Percentiles rank a stretch among this genome's conserved stretches.
Conservation (phyloP, 2,113 vertebrate genomes). For the Corythoichthys haematopterus region DNA sequence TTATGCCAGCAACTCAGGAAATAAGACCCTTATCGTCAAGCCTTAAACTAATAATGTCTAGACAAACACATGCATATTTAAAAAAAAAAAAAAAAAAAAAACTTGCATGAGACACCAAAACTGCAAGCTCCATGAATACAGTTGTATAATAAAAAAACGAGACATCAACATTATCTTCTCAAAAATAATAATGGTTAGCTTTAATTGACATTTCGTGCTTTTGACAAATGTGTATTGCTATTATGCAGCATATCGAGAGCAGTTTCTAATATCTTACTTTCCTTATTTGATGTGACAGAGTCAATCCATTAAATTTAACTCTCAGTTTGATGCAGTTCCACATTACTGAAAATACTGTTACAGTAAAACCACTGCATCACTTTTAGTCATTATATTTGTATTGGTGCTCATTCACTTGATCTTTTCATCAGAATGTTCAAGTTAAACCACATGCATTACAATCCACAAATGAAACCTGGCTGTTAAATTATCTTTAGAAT, state of each 20-base stretch:
- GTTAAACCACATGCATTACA: not conserved
- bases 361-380: not conserved
- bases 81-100: not conserved
- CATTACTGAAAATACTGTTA: not conserved
- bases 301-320: not conserved
- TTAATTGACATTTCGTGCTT: not conserved
- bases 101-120: no score
- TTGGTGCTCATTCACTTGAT: not conserved
- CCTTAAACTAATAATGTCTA: not conserved
- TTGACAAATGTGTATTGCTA: not conserved
- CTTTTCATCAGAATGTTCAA: not conserved
- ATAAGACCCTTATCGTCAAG: constrained; percentile 1
- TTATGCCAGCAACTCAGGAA: constrained; percentile 19
- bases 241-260: not conserved
- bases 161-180: not conserved
- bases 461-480: not conserved
- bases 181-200: not conserved
- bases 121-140: not conserved
- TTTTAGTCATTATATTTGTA: not conserved
- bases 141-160: not conserved
- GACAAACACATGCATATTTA: not conserved
- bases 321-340: not conserved
- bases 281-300: not conserved
- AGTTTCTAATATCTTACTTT: not conserved
- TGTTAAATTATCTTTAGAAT: not conserved